A percentile compares a stretch with the other conserved stretches of the same genome.
Evolutionary conservation across 2,888 invertebrate genomes (phyloP).

Genomic region (Pterostichus niger): DNA sequence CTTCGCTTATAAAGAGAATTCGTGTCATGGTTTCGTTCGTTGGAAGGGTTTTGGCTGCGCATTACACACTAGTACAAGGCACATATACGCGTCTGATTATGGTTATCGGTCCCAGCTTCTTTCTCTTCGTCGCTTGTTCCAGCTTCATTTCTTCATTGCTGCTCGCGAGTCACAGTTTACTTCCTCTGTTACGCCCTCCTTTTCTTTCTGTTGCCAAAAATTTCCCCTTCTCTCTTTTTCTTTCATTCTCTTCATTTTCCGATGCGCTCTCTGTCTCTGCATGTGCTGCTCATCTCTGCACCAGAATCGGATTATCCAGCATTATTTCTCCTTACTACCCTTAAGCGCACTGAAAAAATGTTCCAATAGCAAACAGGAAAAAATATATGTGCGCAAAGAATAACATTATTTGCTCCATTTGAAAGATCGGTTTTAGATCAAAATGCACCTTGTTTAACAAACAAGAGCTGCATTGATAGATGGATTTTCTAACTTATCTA

Average conservation of each 20-base stretch:
- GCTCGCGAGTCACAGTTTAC: not conserved
- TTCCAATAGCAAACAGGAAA: constrained; percentile 42
- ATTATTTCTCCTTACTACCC: constrained; percentile 22
- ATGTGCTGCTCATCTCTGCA: constrained; percentile 18
- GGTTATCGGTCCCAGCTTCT: constrained; percentile 18
- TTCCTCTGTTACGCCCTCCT: constrained; percentile 23
- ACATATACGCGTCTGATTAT: constrained; percentile 40
- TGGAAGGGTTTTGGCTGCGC: not conserved
- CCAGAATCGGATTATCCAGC: not conserved
- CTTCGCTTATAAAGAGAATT: not conserved
- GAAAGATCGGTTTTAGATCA: not conserved
- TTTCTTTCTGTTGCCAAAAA: constrained; percentile 11
- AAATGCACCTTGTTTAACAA: not conserved
- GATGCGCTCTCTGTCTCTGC: constrained; percentile 21
- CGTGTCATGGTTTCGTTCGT: constrained; percentile 13
- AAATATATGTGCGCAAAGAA: constrained; percentile 29
- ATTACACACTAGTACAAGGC: not conserved
- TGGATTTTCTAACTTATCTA: not conserved
- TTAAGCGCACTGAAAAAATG: constrained; percentile 42
- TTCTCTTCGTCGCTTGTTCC: constrained; percentile 24
- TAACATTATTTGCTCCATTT: constrained; percentile 33
- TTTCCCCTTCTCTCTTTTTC: not conserved
- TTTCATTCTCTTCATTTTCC: constrained; percentile 16
- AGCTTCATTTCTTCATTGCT: constrained; percentile 33
- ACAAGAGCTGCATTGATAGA: not conserved